phyloP scores from a whole-genome alignment of 2,113 vertebrate species.

The Phrynosoma platyrhinos region DNA sequence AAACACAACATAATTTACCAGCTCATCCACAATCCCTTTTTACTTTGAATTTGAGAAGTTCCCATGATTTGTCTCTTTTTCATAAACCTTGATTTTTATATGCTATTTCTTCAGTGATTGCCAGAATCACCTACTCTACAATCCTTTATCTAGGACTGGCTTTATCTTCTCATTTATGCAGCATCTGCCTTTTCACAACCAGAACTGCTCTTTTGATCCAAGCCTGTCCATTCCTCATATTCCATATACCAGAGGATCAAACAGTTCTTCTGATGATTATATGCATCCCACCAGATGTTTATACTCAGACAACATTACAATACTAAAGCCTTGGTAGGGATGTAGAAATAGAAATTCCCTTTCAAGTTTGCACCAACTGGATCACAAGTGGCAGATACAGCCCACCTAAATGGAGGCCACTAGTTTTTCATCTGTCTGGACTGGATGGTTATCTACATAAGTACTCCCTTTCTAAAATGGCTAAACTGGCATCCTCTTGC shows the following conservation, averaged over 20 bases:
- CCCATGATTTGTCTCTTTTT: neutral
- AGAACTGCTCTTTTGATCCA: neutral
- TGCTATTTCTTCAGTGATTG: neutral
- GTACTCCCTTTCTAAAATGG: too few species aligned
- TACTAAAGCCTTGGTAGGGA: neutral
- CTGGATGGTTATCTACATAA: neutral
- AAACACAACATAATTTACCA: neutral
- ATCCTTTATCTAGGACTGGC: neutral
- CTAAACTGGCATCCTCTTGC: too few species aligned
- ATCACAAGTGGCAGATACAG: neutral
- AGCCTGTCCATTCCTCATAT: neutral
- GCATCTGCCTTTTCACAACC: neutral
- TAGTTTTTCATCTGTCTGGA: neutral
- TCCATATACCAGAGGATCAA: neutral
- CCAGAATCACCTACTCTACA: neutral
- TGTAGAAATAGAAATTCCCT: neutral
- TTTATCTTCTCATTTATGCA: neutral
- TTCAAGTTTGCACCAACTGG: neutral
- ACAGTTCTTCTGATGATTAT: neutral
- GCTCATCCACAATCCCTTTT: neutral
- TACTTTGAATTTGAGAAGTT: neutral
- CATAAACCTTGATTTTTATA: neutral
- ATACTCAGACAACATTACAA: neutral
- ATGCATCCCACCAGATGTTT: neutral
- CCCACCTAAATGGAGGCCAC: neutral